Base-by-base conservation (phyloP, 2,888 invertebrate genomes). In the Dryococelus australis region DNA sequence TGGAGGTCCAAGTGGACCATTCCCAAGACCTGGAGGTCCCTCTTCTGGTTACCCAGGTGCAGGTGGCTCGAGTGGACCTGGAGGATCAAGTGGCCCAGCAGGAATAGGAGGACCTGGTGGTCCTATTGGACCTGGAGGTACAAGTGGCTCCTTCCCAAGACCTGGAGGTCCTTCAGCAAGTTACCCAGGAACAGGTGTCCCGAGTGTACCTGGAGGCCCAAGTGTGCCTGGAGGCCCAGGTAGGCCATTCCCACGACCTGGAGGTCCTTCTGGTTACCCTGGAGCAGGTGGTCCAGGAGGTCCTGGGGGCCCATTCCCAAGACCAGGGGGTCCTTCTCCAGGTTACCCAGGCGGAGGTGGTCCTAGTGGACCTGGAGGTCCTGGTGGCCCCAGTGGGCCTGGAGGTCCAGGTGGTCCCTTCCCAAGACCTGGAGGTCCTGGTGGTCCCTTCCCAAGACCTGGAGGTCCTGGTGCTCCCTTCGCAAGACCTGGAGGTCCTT, bases 71-170 rank as follows among this genome's bases (percentile, higher is more conserved):
- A 83, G 83, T 83, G 83, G 83, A 84, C 91, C 91, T 12, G 91
- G 91, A 89, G 91, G 92, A 5, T 90, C 92, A 9, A 91, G 91
- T 88, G 90, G 91, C 35, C 91, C 92, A 88, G 92, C 91, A n/a
- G 90, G 91, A 79, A 89, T 91, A 43, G 91, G 90, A 84, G 90
- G 90, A n/a, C 91, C 91, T 6, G 84, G 90, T 80, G 88, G 90
- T 85, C 90, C 92, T 27, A 91, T 91, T n/a, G 90, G 85, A 16
- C 13, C 87, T 47, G 84, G 85, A 20, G 88, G 86, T 35, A 85
- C 85, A 16, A 79, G 90, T 80, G 88, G 90, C 84, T 90, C 80
- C 20, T 87, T 43, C 79, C 81, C 80, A 43, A 24, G 87, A 16
- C 87, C 87, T 16, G 80, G 80, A 12, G 86, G 87, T 47, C 35